phyloP scores from a whole-genome alignment of 2,888 invertebrate species.

The Pelosia muscerda region DNA sequence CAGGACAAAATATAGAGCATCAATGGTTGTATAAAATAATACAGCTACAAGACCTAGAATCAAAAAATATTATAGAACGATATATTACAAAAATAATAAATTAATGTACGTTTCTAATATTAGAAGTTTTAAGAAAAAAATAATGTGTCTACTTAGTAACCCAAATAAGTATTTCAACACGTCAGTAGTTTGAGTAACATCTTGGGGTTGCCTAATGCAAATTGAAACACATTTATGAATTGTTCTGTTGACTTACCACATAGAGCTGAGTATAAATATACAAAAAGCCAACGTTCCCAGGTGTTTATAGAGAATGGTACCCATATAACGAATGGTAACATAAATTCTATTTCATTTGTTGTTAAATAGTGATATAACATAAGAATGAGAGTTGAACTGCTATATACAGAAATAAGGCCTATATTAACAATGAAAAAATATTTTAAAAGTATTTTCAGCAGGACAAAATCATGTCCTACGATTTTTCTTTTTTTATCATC shows the following conservation, averaged over 20 bases:
- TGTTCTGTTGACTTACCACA: constrained; percentile 62
- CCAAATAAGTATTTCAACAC: too few relatives aligned
- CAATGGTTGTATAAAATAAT: constrained; percentile 66
- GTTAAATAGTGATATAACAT: constrained; percentile 63
- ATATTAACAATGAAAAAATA: constrained; percentile 71
- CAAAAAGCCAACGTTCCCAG: constrained; percentile 64
- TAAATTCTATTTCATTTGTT: constrained; percentile 54
- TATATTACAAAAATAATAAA: not conserved
- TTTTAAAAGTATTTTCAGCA: constrained; percentile 64
- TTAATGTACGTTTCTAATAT: not conserved
- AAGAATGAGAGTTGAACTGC: constrained; percentile 65
- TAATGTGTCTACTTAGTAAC: not conserved
- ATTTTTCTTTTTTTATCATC: constrained; percentile 54
- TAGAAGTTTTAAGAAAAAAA: too few relatives aligned
- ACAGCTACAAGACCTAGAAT: constrained; percentile 70
- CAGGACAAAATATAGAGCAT: constrained; percentile 70
- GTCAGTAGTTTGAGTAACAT: not conserved
- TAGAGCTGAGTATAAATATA: constrained; percentile 62
- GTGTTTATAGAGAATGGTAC: constrained; percentile 69
- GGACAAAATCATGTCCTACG: constrained; percentile 57
- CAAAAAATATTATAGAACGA: not conserved
- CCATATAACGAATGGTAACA: constrained; percentile 67
- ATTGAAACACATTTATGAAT: not conserved
- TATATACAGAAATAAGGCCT: constrained; percentile 71
- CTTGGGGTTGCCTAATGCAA: not conserved